Evolutionary conservation across 2,888 invertebrate species (phyloP).

Genomic region (Colletes collaris): DNA sequence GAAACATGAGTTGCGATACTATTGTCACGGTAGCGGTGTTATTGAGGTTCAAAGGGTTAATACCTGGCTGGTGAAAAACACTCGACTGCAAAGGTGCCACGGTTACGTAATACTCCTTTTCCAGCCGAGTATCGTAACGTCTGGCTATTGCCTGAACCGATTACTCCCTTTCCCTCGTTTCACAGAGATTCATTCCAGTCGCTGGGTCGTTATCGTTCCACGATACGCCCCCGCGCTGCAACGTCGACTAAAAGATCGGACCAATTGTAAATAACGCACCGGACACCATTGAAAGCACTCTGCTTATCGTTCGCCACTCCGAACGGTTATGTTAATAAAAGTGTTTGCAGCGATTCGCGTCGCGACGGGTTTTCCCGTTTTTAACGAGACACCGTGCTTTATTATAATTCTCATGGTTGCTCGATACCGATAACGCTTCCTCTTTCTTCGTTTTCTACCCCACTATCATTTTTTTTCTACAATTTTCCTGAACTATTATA

Average conservation of each 20-base stretch:
- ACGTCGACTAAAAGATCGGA: constrained; percentile 25
- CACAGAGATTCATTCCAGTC: constrained; percentile 28
- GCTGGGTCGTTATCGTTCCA: constrained; percentile 44
- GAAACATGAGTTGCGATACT: too few relatives aligned
- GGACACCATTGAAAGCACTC: constrained; percentile 20
- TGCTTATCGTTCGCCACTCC: constrained; percentile 19
- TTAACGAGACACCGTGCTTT: not conserved
- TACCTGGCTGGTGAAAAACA: too few relatives aligned
- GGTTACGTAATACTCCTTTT: constrained; percentile 34
- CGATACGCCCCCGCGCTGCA: constrained; percentile 29
- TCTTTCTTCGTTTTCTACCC: too few relatives aligned
- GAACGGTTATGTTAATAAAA: not conserved
- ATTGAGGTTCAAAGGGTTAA: too few relatives aligned
- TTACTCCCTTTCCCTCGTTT: not conserved
- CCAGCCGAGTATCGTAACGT: constrained; percentile 12
- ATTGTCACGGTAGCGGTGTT: too few relatives aligned
- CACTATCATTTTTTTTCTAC: too few relatives aligned
- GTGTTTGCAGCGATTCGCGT: not conserved
- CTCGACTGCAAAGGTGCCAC: not conserved
- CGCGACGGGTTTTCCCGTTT: not conserved
- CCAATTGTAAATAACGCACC: constrained; percentile 17
- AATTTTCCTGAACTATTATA: too few relatives aligned
- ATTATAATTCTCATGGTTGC: too few relatives aligned
- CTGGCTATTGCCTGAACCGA: not conserved
- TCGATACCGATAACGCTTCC: too few relatives aligned